Evolutionary conservation across 2,113 vertebrate genomes (phyloP).

Genomic region (Gobius niger): DNA sequence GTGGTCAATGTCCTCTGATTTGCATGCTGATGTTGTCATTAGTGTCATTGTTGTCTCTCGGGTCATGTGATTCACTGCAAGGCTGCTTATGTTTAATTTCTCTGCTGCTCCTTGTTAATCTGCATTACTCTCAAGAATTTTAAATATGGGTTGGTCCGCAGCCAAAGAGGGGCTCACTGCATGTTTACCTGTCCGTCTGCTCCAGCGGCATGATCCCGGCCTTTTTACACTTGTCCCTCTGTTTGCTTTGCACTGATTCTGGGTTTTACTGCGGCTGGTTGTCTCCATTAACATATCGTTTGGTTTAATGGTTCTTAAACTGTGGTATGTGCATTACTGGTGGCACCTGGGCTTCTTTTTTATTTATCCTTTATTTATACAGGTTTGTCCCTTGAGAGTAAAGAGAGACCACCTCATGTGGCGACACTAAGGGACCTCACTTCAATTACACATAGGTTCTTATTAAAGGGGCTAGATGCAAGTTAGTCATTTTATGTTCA

Average conservation of each 20-base stretch:
- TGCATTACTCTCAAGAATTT: neutral
- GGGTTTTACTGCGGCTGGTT: neutral
- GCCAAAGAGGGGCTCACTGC: constrained; percentile 21
- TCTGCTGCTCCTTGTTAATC: constrained; percentile 1
- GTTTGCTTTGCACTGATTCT: neutral
- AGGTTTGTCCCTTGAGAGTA: too few species aligned
- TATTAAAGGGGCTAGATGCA: too few species aligned
- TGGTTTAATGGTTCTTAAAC: neutral
- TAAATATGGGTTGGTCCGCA: constrained; percentile 12
- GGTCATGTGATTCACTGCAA: constrained; percentile 10
- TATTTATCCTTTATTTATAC: too few species aligned
- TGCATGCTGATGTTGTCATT: constrained; percentile 16
- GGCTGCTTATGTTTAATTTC: constrained; percentile 7
- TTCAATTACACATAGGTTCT: too few species aligned
- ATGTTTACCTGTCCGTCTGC: constrained; percentile 22
- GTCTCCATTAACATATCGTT: neutral
- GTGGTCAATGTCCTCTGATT: neutral
- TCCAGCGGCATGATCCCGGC: constrained; percentile 24
- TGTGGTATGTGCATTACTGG: too few species aligned
- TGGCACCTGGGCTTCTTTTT: too few species aligned
- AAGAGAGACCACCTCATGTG: too few species aligned
- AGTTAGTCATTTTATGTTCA: too few species aligned
- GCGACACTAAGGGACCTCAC: too few species aligned
- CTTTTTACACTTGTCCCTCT: neutral
- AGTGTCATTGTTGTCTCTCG: neutral